Conservation (phyloP, 2,797 vertebrate genomes). For the Luscinia luscinia region DNA sequence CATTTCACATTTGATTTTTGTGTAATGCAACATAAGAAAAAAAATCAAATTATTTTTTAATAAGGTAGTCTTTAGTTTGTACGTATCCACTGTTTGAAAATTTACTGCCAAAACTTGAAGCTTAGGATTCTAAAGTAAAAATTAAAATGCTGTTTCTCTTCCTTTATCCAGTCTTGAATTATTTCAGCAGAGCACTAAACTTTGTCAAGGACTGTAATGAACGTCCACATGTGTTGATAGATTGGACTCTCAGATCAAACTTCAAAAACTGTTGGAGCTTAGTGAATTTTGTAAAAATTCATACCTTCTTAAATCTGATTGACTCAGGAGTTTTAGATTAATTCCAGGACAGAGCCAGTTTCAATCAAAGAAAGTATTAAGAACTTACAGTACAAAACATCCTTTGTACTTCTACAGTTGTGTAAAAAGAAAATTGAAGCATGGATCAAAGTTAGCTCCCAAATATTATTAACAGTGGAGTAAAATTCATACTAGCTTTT, state of each 20-base stretch:
- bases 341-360: slow-evolving; percentile 44
- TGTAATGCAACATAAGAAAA: not conserved
- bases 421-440: slow-evolving; percentile 9
- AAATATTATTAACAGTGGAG: not conserved
- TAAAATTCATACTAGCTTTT: not conserved
- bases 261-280: slow-evolving; percentile 31
- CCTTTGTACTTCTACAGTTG: slow-evolving; percentile 23
- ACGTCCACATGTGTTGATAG: not conserved
- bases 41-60: not conserved
- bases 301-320: slow-evolving; percentile 48
- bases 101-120: not conserved
- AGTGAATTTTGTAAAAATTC: slow-evolving; percentile 17
- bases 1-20: not conserved
- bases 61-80: not conserved
- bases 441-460: not conserved
- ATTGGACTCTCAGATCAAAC: slow-evolving; percentile 1
- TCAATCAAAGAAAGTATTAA: slow-evolving; percentile 46
- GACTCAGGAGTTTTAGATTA: slow-evolving; percentile 61
- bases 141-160: not conserved
- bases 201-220: not conserved
- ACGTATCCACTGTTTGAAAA: not conserved
- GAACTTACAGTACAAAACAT: slow-evolving; percentile 23
- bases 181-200: not conserved
- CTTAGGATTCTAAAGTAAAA: not conserved
- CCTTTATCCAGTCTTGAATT: not conserved